These are phyloP conservation scores for Himalopsyche kuldschensis DNA, from an alignment of 2,888 invertebrate species.

Conservation along the genomic window DNA sequence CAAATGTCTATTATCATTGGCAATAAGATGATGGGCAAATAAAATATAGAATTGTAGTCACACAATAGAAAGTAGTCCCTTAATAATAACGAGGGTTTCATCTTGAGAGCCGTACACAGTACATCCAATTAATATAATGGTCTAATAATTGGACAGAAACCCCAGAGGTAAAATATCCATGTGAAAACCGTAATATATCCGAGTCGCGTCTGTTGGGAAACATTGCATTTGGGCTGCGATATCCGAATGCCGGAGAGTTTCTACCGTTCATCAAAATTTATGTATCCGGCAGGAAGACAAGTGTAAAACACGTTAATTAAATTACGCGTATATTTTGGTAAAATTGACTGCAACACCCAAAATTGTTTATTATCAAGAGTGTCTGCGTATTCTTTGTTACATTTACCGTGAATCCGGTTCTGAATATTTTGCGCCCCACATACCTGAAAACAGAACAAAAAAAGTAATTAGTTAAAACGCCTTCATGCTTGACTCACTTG, in stretches of 20 bases:
- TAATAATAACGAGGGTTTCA: background rate
- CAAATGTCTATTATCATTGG: background rate
- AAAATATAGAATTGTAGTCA: background rate
- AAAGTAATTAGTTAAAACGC: background rate
- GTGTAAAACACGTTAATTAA: constrained; percentile 14
- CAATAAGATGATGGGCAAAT: background rate
- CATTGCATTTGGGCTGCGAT: background rate
- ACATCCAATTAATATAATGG: background rate
- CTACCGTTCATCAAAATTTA: constrained; percentile 34
- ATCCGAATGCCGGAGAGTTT: constrained; percentile 2
- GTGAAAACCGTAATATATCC: background rate
- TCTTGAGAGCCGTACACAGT: background rate
- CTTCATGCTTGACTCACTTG: no score
- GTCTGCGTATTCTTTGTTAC: background rate
- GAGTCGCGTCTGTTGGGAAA: background rate
- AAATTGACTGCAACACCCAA: background rate
- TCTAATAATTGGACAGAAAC: background rate
- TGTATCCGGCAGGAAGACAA: constrained; percentile 36
- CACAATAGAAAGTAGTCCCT: background rate
- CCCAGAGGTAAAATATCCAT: constrained; percentile 4
- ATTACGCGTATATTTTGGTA: background rate
- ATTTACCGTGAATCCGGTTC: background rate
- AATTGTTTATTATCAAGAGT: background rate
- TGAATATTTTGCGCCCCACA: background rate
- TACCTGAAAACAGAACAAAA: background rate